Conservation (phyloP, 2,113 vertebrate species). For the Bambusicola thoracicus region DNA sequence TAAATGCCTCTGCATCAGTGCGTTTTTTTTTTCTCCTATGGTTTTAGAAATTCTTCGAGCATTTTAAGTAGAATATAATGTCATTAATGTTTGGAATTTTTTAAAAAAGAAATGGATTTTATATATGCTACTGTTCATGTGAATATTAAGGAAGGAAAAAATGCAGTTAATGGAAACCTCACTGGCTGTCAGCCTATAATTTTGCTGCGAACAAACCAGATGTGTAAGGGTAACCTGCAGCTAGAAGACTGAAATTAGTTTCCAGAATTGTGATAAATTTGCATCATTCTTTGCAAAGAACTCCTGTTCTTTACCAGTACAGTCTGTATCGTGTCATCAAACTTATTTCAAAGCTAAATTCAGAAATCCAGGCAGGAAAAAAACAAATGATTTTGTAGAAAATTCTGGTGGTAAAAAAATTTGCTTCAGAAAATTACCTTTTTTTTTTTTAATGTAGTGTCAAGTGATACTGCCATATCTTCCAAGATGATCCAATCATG, state of each 20-base stretch:
- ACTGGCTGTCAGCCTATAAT: neutral
- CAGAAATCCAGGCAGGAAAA: neutral
- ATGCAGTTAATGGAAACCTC: neutral
- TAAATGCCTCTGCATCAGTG: rapidly evolving
- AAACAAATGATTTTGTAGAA: neutral
- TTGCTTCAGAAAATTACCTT: neutral
- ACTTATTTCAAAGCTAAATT: neutral
- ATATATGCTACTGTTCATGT: neutral
- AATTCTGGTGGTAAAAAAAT: neutral
- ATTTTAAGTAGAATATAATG: neutral
- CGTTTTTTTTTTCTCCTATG: neutral
- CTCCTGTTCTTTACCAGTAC: neutral
- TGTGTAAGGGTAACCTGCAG: neutral
- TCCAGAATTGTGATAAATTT: neutral
- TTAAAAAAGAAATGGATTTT: neutral
- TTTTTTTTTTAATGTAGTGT: neutral
- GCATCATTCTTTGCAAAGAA: no score
- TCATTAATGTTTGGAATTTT: neutral
- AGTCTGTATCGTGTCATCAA: neutral
- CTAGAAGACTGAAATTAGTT: neutral
- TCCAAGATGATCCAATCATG: neutral
- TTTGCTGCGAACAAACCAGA: slow-evolving; percentile 6
- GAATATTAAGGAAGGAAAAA: slow-evolving; percentile 2
- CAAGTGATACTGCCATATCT: neutral
- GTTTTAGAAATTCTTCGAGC: neutral